A percentile compares a stretch with the other conserved stretches of the same genome.
phyloP scores from a whole-genome alignment of 2,113 vertebrate genomes.

The Neotoma lepida region DNA sequence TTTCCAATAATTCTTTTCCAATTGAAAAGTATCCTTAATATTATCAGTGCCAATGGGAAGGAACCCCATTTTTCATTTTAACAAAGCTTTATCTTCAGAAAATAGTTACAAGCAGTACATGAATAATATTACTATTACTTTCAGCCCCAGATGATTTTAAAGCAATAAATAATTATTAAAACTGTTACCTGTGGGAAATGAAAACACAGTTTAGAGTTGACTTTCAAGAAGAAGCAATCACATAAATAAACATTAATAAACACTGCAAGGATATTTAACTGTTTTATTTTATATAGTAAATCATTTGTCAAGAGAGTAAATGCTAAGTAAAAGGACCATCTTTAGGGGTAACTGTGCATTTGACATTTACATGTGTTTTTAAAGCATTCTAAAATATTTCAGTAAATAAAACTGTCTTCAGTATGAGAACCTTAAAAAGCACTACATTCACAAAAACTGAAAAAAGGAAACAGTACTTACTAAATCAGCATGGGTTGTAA shows the following conservation, averaged over 20 bases:
- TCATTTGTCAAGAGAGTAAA: not conserved
- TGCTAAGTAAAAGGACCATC: not conserved
- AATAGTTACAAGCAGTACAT: slow-evolving; percentile 62
- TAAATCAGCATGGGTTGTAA: slow-evolving; percentile 68
- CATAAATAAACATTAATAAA: slow-evolving; percentile 48
- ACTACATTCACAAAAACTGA: slow-evolving; percentile 64
- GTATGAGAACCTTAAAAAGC: slow-evolving; percentile 18
- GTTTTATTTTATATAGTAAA: slow-evolving; percentile 39
- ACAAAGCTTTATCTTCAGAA: slow-evolving; percentile 75
- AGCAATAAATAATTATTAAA: slow-evolving; percentile 71
- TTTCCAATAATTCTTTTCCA: slow-evolving; percentile 84
- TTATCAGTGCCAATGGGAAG: slow-evolving; percentile 80
- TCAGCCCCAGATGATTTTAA: slow-evolving; percentile 63
- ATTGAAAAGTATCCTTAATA: slow-evolving; percentile 83
- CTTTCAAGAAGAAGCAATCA: not conserved
- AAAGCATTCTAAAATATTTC: slow-evolving; percentile 47
- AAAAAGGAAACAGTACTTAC: slow-evolving; percentile 69
- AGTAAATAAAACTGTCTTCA: slow-evolving; percentile 38
- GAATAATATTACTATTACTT: slow-evolving; percentile 67
- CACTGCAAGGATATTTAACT: slow-evolving; percentile 15
- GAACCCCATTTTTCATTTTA: slow-evolving; percentile 82
- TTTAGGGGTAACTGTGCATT: slow-evolving; percentile 25
- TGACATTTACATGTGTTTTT: slow-evolving; percentile 27
- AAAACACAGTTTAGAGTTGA: slow-evolving; percentile 29
- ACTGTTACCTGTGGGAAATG: slow-evolving; percentile 17